These are phyloP conservation scores for Temnopleurus reevesii DNA, from an alignment of 53 echinoderm and acorn worm genomes.

Conservation along the genomic window DNA sequence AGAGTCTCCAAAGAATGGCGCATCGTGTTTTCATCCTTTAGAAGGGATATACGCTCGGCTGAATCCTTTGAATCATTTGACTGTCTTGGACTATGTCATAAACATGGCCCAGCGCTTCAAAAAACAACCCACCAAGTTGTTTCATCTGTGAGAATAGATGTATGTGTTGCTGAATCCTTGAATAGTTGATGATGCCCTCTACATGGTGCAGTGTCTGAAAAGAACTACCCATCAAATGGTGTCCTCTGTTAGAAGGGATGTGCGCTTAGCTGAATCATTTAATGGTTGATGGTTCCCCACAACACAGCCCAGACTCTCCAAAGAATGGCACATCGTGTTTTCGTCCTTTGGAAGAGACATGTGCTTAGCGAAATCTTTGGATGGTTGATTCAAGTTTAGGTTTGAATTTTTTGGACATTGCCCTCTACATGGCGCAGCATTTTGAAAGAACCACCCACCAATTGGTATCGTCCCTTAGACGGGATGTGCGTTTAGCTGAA, in stretches of 20 bases:
- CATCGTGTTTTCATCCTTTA: conserved; percentile 13
- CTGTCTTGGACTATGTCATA: conserved; percentile 51
- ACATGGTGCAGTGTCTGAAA: conserved; percentile 56
- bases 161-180: conserved; percentile 34
- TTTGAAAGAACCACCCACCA: background rate
- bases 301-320: too few relatives aligned
- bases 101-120: conserved; percentile 64
- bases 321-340: too few relatives aligned
- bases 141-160: conserved; percentile 4
- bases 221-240: conserved; percentile 24
- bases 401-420: background rate
- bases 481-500: background rate
- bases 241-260: conserved; percentile 14
- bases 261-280: conserved; percentile 28
- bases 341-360: too few relatives aligned
- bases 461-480: background rate
- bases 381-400: too few relatives aligned
- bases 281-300: background rate
- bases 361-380: too few relatives aligned
- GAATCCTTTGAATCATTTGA: conserved; percentile 29
- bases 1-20: conserved; percentile 45
- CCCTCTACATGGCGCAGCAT: conserved; percentile 25
- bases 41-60: conserved; percentile 7
- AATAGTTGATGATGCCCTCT: conserved; percentile 39
- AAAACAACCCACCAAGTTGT: conserved; percentile 41